Percentiles rank a stretch among this genome's conserved stretches.
Evolutionary conservation across 1,140 invertebrate genomes (phyloP).

Genomic region (Lithobius niger): DNA sequence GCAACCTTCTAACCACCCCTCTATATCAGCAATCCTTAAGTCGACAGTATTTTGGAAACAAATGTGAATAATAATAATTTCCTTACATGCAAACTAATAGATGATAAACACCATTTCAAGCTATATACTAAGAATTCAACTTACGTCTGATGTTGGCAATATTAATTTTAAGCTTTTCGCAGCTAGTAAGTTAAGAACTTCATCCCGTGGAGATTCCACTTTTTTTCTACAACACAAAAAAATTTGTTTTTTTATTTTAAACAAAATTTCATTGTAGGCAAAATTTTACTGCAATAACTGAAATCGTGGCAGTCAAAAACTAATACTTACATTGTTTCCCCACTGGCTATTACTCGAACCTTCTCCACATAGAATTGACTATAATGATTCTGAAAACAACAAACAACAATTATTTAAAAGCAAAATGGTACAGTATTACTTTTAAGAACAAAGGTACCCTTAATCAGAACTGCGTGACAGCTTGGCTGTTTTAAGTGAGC

Average conservation of each 20-base stretch:
- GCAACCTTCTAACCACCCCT: no score
- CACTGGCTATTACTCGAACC: background rate
- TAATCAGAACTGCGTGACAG: no score
- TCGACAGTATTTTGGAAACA: no score
- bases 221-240: background rate
- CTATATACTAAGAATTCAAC: background rate
- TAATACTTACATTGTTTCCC: background rate
- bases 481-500: no score
- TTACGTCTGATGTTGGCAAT: background rate
- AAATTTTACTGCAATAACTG: background rate
- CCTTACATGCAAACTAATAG: no score
- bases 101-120: background rate
- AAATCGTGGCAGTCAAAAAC: background rate
- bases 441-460: no score
- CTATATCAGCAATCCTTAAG: no score
- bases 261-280: background rate
- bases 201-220: background rate
- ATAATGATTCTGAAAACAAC: conserved; percentile 10
- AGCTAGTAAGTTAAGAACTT: background rate
- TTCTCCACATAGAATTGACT: conserved; percentile 7
- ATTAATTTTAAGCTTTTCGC: background rate
- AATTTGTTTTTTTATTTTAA: background rate
- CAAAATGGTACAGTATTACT: no score
- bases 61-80: no score
- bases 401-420: no score